These are phyloP conservation scores for Azorinus chamasolen DNA, from an alignment of 2,888 invertebrate species.

Conservation along the genomic window DNA sequence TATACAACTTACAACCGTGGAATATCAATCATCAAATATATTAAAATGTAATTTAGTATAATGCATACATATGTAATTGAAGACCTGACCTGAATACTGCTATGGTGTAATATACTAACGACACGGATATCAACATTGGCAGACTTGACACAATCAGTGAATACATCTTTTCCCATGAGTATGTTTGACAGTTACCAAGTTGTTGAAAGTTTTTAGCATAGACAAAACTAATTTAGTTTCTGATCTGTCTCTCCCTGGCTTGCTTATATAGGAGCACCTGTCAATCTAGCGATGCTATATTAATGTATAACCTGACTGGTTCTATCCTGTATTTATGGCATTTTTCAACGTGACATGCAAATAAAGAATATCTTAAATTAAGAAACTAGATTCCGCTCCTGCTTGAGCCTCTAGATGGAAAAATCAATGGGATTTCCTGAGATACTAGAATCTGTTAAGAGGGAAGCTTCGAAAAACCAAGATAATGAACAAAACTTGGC, in stretches of 20 bases:
- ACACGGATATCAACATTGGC: too few relatives aligned
- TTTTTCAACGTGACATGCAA: slow-evolving; percentile 22
- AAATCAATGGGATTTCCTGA: slow-evolving; percentile 30
- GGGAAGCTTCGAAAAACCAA: slow-evolving; percentile 19
- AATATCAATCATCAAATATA: too few relatives aligned
- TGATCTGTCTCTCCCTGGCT: neutral
- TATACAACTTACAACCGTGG: too few relatives aligned
- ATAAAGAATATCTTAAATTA: slow-evolving; percentile 25
- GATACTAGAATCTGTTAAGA: slow-evolving; percentile 30
- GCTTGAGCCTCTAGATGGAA: neutral
- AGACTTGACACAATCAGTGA: slow-evolving; percentile 46
- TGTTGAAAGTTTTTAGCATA: too few relatives aligned
- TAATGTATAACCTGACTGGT: slow-evolving; percentile 9
- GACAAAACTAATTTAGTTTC: too few relatives aligned
- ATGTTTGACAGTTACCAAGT: slow-evolving; percentile 2
- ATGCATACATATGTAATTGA: too few relatives aligned
- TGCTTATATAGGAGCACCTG: too few relatives aligned
- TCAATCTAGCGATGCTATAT: neutral
- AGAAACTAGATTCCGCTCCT: neutral
- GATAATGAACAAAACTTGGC: slow-evolving; percentile 19
- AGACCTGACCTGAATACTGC: too few relatives aligned
- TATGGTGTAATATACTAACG: too few relatives aligned
- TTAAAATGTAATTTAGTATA: too few relatives aligned
- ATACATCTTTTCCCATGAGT: slow-evolving; percentile 32
- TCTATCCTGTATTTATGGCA: slow-evolving; percentile 20